Evolutionary conservation across 2,113 vertebrate species (phyloP), one percentile per base, ranked within the genome.

Genomic region (Oreochromis aureus): DNA sequence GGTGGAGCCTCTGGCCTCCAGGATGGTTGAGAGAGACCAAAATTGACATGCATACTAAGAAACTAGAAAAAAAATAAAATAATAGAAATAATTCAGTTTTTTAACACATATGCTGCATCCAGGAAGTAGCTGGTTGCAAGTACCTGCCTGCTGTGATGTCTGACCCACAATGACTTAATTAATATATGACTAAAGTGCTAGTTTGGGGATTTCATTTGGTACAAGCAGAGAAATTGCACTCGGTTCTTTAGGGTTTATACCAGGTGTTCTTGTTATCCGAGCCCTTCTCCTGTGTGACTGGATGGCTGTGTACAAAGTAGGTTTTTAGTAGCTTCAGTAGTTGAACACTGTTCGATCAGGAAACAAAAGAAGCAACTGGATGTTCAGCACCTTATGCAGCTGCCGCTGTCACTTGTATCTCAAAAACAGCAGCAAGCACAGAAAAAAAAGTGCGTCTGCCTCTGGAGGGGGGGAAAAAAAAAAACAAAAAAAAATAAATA

Each of bases 381-480:
- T 6, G 41, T 46, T 46, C 13, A 27, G 69, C 71, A 51, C 24
- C 24, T 78, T 8, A 48, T 76, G 24, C 5, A 27, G 41, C 24
- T 76, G 41, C 24, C 2, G 2, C 66, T 18, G 39, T 46, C 22
- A 27, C 12, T 24, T 46, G 39, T 44, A 73, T 46, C 13, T 73
- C 10, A 46, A 73, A 73, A 46, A 46, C 39, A 27, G 19, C 12
- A 27, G 13, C 22, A 46, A 71, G 41, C 39, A 73, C 22, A 24
- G 5, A 22, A n/a, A 46, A n/a, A 46, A 55, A 66, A 46, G 39
- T 27, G 13, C 0, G 3, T 3, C 12, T 24, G 66, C 39, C 9
- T 44, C 13, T 0, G 12, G 11, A 22, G 27, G 27, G 24, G 3
- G 24, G 27, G 27, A 8, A 41, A 69, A 15, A n/a, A 39, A 71